These are phyloP conservation scores for Nasonia oneida DNA, from an alignment of 2,888 invertebrate species.

Conservation along the genomic window DNA sequence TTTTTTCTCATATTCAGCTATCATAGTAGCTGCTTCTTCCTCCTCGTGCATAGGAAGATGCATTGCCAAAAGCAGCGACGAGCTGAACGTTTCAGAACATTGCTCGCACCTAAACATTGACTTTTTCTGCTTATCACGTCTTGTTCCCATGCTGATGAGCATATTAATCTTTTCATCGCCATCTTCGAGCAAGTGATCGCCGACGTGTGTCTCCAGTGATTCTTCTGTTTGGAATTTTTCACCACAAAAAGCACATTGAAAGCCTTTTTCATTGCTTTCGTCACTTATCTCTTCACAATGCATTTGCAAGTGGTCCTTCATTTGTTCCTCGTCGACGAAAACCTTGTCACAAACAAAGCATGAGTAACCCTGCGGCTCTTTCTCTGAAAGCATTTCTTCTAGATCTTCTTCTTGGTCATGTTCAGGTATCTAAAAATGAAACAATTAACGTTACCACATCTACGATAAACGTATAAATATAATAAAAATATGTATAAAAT, in stretches of 20 bases:
- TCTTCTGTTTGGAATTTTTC: slow-evolving; percentile 73
- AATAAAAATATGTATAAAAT: not conserved
- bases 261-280: slow-evolving; percentile 65
- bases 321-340: slow-evolving; percentile 73
- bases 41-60: slow-evolving; percentile 75
- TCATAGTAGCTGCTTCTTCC: slow-evolving; percentile 74
- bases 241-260: slow-evolving; percentile 76
- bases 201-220: slow-evolving; percentile 73
- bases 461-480: no score
- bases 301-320: slow-evolving; percentile 76
- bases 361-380: slow-evolving; percentile 65
- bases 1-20: slow-evolving; percentile 72
- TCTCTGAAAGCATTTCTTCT: slow-evolving; percentile 33
- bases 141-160: slow-evolving; percentile 68
- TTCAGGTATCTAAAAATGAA: not conserved
- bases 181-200: slow-evolving; percentile 75
- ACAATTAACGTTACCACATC: not conserved
- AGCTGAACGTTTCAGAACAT: slow-evolving; percentile 71
- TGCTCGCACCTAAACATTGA: slow-evolving; percentile 69
- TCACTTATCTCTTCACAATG: slow-evolving; percentile 76
- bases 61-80: slow-evolving; percentile 73
- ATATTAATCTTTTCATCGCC: slow-evolving; percentile 75
- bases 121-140: slow-evolving; percentile 52
- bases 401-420: slow-evolving; percentile 48
- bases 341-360: slow-evolving; percentile 77